phyloP scores from a whole-genome alignment of 2,113 vertebrate genomes.

The Phrynosoma platyrhinos region DNA sequence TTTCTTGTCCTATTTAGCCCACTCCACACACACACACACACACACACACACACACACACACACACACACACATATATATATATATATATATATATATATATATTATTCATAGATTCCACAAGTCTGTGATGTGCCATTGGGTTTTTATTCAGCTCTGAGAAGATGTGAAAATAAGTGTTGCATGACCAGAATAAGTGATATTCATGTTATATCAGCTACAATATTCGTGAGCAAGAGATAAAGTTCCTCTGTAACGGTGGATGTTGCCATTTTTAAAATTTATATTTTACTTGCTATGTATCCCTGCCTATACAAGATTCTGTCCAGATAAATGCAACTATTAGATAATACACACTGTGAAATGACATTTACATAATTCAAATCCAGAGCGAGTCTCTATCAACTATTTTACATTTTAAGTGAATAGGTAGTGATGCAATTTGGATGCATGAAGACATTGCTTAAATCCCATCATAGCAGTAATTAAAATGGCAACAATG shows the following conservation, averaged over 20 bases:
- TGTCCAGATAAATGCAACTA: neutral
- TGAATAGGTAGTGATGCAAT: constrained; percentile 1
- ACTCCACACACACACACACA: no score
- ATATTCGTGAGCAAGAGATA: constrained; percentile 22
- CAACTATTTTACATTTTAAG: constrained; percentile 5
- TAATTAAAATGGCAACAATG: neutral
- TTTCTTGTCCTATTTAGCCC: constrained; percentile 13
- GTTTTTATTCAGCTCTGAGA: constrained; percentile 22
- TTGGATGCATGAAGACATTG: neutral
- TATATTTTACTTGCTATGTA: constrained; percentile 1
- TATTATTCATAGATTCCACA: constrained; percentile 16
- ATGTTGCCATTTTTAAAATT: constrained; percentile 17
- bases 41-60: no score
- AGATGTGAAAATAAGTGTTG: constrained; percentile 27
- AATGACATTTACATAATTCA: constrained; percentile 7
- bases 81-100: constrained; percentile 21
- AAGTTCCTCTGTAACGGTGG: neutral
- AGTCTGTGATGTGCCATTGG: neutral
- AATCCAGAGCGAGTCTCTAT: neutral
- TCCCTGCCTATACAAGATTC: neutral
- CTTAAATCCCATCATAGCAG: neutral
- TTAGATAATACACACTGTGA: neutral
- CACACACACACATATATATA: no score
- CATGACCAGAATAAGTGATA: constrained; percentile 37
- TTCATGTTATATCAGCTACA: constrained; percentile 15